Evolutionary conservation across 1,140 invertebrate genomes (phyloP).

Genomic region (Drosophila pseudoananassae): DNA sequence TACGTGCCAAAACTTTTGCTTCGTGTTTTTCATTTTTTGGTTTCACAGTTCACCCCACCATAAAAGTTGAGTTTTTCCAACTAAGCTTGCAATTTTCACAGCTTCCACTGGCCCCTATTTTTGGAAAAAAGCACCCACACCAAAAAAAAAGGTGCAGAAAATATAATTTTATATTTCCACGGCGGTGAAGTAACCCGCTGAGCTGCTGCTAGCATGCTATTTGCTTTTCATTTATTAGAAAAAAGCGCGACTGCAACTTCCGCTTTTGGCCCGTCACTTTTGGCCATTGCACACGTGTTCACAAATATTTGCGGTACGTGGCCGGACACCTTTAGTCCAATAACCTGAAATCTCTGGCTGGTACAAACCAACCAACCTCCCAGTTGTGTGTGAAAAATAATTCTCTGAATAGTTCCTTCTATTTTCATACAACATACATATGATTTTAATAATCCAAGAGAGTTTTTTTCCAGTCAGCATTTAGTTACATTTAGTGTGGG

Average conservation of each 20-base stretch:
- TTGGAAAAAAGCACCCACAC: too few relatives aligned
- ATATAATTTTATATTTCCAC: slow-evolving; percentile 63
- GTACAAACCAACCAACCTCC: neutral
- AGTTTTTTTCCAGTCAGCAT: slow-evolving; percentile 19
- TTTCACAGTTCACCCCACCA: neutral
- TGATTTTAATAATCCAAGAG: slow-evolving; percentile 66
- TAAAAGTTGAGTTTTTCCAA: slow-evolving; percentile 18
- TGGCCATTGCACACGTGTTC: slow-evolving; percentile 76
- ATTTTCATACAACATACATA: slow-evolving; percentile 38
- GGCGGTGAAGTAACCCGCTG: slow-evolving; percentile 16
- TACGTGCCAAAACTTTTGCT: slow-evolving; percentile 64
- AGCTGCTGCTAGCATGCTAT: slow-evolving; percentile 61
- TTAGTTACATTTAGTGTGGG: slow-evolving; percentile 38
- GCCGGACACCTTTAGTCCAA: slow-evolving; percentile 61
- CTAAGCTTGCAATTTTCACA: slow-evolving; percentile 29
- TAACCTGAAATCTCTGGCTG: slow-evolving; percentile 2
- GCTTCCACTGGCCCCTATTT: neutral
- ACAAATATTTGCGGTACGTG: slow-evolving; percentile 81
- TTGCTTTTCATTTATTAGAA: slow-evolving; percentile 80
- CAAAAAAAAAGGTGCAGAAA: slow-evolving; percentile 18
- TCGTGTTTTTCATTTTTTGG: slow-evolving; percentile 1
- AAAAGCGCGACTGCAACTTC: slow-evolving; percentile 56
- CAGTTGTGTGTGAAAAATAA: slow-evolving; percentile 25
- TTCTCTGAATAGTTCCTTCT: slow-evolving; percentile 20
- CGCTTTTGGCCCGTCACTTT: slow-evolving; percentile 57